A percentile compares a stretch with the other conserved stretches of the same genome.
phyloP scores from a whole-genome alignment of 2,113 vertebrate genomes.

The Rhinichthys klamathensis region DNA sequence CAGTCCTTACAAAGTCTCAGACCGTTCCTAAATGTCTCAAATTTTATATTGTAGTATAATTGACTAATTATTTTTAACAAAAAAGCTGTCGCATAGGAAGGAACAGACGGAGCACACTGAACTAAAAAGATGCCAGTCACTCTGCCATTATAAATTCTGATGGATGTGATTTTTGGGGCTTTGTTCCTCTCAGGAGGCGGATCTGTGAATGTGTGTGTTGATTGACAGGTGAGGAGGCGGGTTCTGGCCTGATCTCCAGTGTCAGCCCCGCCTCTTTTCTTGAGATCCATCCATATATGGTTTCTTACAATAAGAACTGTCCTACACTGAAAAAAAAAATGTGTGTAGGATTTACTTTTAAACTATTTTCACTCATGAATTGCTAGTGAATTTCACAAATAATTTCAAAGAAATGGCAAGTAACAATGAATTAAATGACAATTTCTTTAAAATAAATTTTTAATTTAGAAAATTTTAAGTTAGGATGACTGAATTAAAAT shows the following conservation, averaged over 20 bases:
- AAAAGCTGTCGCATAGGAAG: slow-evolving; percentile 19
- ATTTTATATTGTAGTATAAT: slow-evolving; percentile 44
- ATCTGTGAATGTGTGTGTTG: background rate
- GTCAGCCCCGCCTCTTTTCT: slow-evolving; percentile 9
- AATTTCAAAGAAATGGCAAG: no score
- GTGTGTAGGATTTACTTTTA: background rate
- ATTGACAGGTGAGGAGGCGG: slow-evolving; percentile 54
- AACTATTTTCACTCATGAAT: background rate
- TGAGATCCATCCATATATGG: background rate
- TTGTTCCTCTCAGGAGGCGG: slow-evolving; percentile 51
- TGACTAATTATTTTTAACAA: slow-evolving; percentile 42
- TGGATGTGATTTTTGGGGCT: slow-evolving; percentile 58
- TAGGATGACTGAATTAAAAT: no score
- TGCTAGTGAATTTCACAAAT: no score
- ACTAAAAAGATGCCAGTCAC: slow-evolving; percentile 49
- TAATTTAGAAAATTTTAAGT: no score
- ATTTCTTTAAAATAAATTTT: no score
- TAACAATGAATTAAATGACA: no score
- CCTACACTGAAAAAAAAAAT: background rate
- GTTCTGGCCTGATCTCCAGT: slow-evolving; percentile 17
- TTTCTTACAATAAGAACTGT: background rate
- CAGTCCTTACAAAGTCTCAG: background rate
- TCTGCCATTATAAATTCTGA: slow-evolving; percentile 60
- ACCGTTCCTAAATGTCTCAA: slow-evolving; percentile 44
- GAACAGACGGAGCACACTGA: slow-evolving; percentile 51